Evolutionary conservation across 2,797 vertebrate genomes (phyloP).

Genomic region (Cyclopterus lumpus): DNA sequence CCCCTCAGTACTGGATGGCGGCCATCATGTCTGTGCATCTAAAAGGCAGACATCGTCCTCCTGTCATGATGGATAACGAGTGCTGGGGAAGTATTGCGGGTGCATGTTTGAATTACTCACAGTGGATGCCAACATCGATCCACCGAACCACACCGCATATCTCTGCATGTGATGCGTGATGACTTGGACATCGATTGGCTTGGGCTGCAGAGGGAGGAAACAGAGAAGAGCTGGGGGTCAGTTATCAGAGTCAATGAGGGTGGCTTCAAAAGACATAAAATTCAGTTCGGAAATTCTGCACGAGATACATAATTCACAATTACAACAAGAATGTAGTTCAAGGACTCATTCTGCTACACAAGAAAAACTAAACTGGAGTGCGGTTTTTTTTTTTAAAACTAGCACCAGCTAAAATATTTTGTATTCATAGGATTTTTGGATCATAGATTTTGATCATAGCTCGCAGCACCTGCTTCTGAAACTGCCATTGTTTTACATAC

Average conservation of each 20-base stretch:
- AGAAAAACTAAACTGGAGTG: too few species aligned
- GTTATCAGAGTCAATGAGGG: background rate
- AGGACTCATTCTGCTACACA: background rate
- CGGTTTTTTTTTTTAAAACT: too few species aligned
- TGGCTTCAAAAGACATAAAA: background rate
- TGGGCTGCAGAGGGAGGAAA: constrained; percentile 82
- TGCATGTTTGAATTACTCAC: constrained; percentile 81
- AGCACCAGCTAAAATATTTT: background rate
- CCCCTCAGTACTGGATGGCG: background rate
- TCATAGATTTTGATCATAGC: too few species aligned
- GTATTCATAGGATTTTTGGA: too few species aligned
- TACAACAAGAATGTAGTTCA: background rate
- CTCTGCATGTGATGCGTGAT: constrained; percentile 98
- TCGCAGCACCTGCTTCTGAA: too few species aligned
- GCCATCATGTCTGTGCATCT: background rate
- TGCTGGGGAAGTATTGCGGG: background rate
- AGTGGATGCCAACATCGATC: constrained; percentile 97
- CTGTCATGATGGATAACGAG: background rate
- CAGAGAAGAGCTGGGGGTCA: background rate
- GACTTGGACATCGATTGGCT: constrained; percentile 96
- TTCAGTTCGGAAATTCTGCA: too few species aligned
- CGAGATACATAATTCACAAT: background rate
- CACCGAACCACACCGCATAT: constrained; percentile 97
- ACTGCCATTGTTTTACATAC: too few species aligned
- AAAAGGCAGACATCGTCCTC: background rate